Conservation (phyloP, 2,888 invertebrate species). For the Trilocha varians region DNA sequence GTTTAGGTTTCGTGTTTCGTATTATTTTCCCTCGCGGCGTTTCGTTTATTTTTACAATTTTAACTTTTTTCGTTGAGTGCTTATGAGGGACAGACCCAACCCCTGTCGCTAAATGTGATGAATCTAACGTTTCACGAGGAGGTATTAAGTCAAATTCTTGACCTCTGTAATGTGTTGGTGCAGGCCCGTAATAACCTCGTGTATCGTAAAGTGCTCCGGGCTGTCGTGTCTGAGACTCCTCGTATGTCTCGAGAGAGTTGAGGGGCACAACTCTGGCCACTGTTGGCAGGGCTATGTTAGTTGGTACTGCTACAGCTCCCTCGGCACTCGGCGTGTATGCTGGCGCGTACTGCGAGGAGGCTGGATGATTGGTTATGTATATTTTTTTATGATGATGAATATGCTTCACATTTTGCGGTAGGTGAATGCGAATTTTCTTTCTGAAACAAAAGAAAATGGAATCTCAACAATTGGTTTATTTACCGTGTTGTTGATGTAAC, state of each 20-base stretch:
- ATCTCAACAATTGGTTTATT: too few relatives aligned
- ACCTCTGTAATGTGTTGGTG: conserved; percentile 45
- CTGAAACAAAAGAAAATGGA: conserved; percentile 66
- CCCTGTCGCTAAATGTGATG: conserved; percentile 30
- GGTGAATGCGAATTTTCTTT: conserved; percentile 72
- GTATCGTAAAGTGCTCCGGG: conserved; percentile 48
- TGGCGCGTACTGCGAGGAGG: conserved; percentile 61
- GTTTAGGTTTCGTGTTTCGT: conserved; percentile 52
- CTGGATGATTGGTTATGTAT: conserved; percentile 66
- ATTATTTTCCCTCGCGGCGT: conserved; percentile 43
- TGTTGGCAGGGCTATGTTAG: conserved; percentile 45
- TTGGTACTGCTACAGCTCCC: conserved; percentile 50
- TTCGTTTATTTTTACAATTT: conserved; percentile 53
- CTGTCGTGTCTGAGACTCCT: conserved; percentile 36
- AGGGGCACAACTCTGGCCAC: conserved; percentile 43
- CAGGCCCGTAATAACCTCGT: conserved; percentile 63
- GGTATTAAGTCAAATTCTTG: conserved; percentile 47
- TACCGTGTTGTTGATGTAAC: too few relatives aligned
- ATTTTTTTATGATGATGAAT: conserved; percentile 71
- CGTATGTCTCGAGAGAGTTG: conserved; percentile 48
- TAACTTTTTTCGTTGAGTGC: conserved; percentile 46
- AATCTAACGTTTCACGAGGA: conserved; percentile 37
- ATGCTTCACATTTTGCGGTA: conserved; percentile 71
- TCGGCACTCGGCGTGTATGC: conserved; percentile 59
- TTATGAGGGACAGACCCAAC: conserved; percentile 21